Evolutionary conservation across 2,888 invertebrate species (phyloP).

Genomic region (Euproctis similis): DNA sequence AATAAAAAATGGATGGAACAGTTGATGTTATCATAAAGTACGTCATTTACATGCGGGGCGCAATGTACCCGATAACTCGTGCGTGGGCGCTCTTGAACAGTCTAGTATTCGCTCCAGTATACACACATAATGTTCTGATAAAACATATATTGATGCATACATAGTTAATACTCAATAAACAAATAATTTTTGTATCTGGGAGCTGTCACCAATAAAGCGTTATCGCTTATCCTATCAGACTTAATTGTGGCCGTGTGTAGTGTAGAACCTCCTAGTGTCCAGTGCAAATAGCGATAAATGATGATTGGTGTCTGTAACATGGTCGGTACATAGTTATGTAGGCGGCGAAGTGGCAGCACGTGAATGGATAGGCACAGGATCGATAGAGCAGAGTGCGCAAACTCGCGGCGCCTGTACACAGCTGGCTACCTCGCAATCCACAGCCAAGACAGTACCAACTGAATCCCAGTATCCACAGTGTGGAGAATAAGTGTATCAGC

Average conservation of each 20-base stretch:
- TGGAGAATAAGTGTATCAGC: conserved; percentile 45
- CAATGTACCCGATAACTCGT: conserved; percentile 48
- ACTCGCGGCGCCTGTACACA: conserved; percentile 42
- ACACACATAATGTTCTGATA: conserved; percentile 12
- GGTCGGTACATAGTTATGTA: conserved; percentile 53
- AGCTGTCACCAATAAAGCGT: conserved; percentile 12
- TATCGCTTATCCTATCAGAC: conserved; percentile 28
- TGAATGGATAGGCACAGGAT: conserved; percentile 62
- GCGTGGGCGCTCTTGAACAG: conserved; percentile 39
- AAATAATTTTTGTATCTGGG: conserved; percentile 4
- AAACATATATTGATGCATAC: conserved; percentile 6
- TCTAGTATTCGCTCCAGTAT: conserved; percentile 15
- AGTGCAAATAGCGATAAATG: conserved; percentile 63
- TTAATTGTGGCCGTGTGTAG: conserved; percentile 44
- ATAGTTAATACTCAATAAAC: no score
- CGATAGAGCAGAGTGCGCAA: conserved; percentile 69
- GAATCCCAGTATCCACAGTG: conserved; percentile 46
- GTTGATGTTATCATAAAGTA: conserved; percentile 28
- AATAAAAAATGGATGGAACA: no score
- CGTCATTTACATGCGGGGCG: conserved; percentile 63
- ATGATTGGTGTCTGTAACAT: conserved; percentile 65
- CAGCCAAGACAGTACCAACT: conserved; percentile 35
- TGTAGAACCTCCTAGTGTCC: conserved; percentile 44
- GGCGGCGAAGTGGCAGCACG: conserved; percentile 57
- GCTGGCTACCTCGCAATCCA: conserved; percentile 54